Evolutionary conservation across 1,140 invertebrate species (phyloP), one percentile per base, ranked within the genome.

Genomic region (Phthorimaea operculella): DNA sequence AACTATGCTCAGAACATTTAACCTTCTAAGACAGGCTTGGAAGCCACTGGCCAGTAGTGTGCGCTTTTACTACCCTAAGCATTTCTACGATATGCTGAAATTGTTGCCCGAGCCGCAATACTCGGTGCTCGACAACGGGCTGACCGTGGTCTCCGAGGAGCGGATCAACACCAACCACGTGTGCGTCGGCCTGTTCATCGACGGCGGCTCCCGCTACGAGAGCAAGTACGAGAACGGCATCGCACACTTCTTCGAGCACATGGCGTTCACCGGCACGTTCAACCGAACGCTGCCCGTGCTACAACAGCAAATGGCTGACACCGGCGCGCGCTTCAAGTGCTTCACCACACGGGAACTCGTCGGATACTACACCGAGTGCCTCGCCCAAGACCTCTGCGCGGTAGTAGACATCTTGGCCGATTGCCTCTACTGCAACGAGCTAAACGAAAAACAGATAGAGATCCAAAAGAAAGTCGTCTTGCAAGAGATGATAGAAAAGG

Each of bases 191-290:
- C 65, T 94, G 10, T 94, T 90, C 87, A 91, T 94, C 53, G 91
- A 94, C 79, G 91, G 90, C 42, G 93, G 93, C 9, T 90, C 90
- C 54, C 74, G 92, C 47, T 92, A 90, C 77, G 93, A 94, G 80
- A 90, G 77, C 63, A 87, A 87, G 18, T 74, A 81, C 21, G 93
- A 90, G 68, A 94, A 94, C 84, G 93, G 93, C 36, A 88, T 90
- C 14, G 90, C 92, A 12, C 93, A 94, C 79, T 94, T 93, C 66
- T 85, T 94, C 36, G 92, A 94, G 74, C 93, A 94, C 67, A 91
- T 94, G 88, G 90, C 90, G 16, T 94, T 94, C 66, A 94, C 94
- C 85, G 90, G 92, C 28, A 93, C 91, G 12, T 68, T 76, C 1
- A 89, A 88, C 52, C 68, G 92, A 53, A 84, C 87, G 9, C 91